Conservation (phyloP, 2,797 vertebrate genomes). For the Iguana delicatissima region DNA sequence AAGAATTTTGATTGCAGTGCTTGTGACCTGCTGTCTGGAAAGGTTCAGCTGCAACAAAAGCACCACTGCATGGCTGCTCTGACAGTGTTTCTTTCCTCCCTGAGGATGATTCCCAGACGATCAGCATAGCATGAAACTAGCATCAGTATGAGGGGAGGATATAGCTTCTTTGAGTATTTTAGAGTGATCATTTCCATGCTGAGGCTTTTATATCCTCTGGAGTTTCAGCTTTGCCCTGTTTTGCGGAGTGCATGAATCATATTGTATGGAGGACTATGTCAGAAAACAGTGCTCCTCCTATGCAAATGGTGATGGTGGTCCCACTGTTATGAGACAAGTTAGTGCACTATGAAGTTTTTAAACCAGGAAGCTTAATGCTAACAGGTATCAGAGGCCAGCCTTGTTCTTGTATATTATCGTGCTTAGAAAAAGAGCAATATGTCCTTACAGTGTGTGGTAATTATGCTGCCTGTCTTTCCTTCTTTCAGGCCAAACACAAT, state of each 20-base stretch:
- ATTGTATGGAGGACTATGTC: neutral
- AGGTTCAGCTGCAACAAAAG: neutral
- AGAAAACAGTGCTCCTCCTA: no score
- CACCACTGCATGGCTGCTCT: neutral
- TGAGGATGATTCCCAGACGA: neutral
- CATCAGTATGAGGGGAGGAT: neutral
- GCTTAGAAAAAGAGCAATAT: neutral
- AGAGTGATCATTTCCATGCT: neutral
- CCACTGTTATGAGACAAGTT: no score
- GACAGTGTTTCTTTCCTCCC: neutral
- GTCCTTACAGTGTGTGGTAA: neutral
- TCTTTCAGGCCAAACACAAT: conserved; percentile 88
- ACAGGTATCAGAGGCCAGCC: neutral
- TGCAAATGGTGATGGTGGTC: neutral
- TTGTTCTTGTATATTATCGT: neutral
- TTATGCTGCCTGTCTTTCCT: neutral
- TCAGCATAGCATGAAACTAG: neutral
- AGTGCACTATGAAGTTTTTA: neutral
- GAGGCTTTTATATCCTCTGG: neutral
- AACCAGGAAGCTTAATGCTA: no score
- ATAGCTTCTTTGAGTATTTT: neutral
- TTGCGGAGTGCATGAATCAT: neutral
- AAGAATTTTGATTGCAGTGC: neutral
- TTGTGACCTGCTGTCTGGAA: neutral
- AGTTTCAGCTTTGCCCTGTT: neutral